These are phyloP conservation scores for Erethizon dorsatum DNA, from an alignment of 2,797 vertebrate species.

Conservation along the genomic window DNA sequence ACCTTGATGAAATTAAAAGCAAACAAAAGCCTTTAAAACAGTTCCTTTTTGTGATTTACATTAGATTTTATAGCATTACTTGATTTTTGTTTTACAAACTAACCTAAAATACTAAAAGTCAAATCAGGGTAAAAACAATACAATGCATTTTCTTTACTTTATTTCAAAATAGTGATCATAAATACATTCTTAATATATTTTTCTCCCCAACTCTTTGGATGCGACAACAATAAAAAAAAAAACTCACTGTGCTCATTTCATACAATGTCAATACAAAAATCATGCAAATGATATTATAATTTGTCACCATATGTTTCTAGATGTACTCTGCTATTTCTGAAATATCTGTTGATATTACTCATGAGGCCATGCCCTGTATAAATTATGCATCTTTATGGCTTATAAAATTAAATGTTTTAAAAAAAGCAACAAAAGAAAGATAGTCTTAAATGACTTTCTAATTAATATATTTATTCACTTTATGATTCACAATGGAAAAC, in stretches of 20 bases:
- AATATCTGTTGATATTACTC: slow-evolving; percentile 83
- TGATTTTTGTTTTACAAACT: slow-evolving; percentile 81
- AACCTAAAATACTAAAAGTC: slow-evolving; percentile 84
- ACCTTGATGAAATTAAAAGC: slow-evolving; percentile 81
- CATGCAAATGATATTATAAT: slow-evolving; percentile 88
- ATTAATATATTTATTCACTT: slow-evolving; percentile 79
- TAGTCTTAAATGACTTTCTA: slow-evolving; percentile 77
- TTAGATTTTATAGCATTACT: slow-evolving; percentile 69
- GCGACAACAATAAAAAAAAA: slow-evolving; percentile 77
- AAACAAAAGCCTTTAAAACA: slow-evolving; percentile 83
- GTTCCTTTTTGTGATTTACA: slow-evolving; percentile 82
- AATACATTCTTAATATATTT: slow-evolving; percentile 89
- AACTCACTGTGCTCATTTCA: slow-evolving; percentile 88
- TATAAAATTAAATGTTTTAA: slow-evolving; percentile 74
- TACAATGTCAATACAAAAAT: slow-evolving; percentile 87
- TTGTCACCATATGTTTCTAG: slow-evolving; percentile 84
- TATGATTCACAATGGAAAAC: slow-evolving; percentile 84
- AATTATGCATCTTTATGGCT: slow-evolving; percentile 83
- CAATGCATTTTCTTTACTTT: slow-evolving; percentile 88
- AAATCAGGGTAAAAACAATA: slow-evolving; percentile 88
- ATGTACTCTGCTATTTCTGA: slow-evolving; percentile 84
- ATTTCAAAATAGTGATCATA: slow-evolving; percentile 91
- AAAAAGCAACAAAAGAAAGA: slow-evolving; percentile 68
- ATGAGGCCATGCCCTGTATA: slow-evolving; percentile 84
- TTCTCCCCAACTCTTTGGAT: slow-evolving; percentile 90